Evolutionary conservation across 2,888 invertebrate genomes (phyloP).

Genomic region (Blastobasis lacticolella): DNA sequence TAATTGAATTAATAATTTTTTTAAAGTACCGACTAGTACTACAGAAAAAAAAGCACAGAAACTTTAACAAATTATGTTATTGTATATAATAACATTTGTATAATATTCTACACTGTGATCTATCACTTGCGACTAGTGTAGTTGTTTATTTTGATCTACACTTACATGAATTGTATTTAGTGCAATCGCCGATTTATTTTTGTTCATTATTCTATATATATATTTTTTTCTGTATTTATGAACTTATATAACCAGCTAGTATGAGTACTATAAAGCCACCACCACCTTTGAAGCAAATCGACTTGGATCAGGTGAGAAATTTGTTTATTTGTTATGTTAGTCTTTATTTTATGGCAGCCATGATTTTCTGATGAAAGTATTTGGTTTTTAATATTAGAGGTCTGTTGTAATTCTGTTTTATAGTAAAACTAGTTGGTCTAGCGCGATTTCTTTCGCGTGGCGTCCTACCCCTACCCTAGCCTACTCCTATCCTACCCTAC

Average conservation of each 20-base stretch:
- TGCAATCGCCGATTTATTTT: constrained; percentile 9
- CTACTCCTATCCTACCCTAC: too few relatives aligned
- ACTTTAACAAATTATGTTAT: constrained; percentile 32
- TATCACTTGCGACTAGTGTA: constrained; percentile 40
- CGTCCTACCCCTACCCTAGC: too few relatives aligned
- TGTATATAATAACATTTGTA: constrained; percentile 33
- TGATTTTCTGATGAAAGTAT: too few relatives aligned
- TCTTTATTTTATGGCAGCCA: not conserved
- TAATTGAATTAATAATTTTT: constrained; percentile 12
- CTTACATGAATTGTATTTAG: constrained; percentile 23
- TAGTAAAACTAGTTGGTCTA: too few relatives aligned
- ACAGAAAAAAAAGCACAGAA: constrained; percentile 12
- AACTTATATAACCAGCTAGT: constrained; percentile 11
- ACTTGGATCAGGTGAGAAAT: constrained; percentile 79
- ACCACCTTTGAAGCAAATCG: constrained; percentile 81
- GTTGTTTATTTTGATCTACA: constrained; percentile 15
- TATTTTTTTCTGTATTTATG: constrained; percentile 11
- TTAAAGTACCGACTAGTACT: not conserved
- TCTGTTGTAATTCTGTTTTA: too few relatives aligned
- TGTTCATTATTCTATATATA: constrained; percentile 26
- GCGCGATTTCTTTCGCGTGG: too few relatives aligned
- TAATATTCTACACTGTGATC: constrained; percentile 46
- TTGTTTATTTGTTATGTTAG: constrained; percentile 1
- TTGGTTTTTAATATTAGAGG: too few relatives aligned
- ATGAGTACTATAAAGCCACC: constrained; percentile 51